Conservation (phyloP, 2,113 vertebrate genomes). For the Herpetotheres cachinnans region DNA sequence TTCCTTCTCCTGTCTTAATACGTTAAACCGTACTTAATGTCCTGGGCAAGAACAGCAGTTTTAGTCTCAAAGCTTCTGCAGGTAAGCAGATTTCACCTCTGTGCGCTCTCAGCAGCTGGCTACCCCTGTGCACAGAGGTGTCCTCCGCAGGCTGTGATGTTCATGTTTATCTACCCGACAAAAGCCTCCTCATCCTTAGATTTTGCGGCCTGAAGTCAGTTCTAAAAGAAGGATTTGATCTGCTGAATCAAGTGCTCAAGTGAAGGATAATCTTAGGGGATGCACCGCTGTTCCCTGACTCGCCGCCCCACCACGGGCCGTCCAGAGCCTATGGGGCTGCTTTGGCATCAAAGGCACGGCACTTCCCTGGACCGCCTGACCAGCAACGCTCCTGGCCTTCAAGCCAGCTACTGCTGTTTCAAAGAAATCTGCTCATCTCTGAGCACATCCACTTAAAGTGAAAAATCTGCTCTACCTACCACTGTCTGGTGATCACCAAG, state of each 20-base stretch:
- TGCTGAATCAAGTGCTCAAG: background rate
- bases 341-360: background rate
- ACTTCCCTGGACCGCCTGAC: background rate
- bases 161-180: fast-evolving
- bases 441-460: background rate
- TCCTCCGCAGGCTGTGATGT: background rate
- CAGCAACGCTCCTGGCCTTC: background rate
- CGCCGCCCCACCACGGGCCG: background rate
- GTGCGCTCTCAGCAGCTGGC: background rate
- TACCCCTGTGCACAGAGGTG: background rate
- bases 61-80: background rate
- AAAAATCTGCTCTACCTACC: too few species aligned
- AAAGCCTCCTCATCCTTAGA: background rate
- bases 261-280: background rate
- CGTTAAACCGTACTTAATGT: background rate
- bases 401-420: background rate
- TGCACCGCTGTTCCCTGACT: too few species aligned
- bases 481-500: fast-evolving
- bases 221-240: background rate
- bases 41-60: background rate
- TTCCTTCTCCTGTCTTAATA: background rate
- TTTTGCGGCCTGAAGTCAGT: background rate
- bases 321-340: fast-evolving
- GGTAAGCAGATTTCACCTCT: background rate
- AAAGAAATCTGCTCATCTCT: background rate